Conservation (phyloP, 2,888 invertebrate genomes). For the Cloeon dipterum region DNA sequence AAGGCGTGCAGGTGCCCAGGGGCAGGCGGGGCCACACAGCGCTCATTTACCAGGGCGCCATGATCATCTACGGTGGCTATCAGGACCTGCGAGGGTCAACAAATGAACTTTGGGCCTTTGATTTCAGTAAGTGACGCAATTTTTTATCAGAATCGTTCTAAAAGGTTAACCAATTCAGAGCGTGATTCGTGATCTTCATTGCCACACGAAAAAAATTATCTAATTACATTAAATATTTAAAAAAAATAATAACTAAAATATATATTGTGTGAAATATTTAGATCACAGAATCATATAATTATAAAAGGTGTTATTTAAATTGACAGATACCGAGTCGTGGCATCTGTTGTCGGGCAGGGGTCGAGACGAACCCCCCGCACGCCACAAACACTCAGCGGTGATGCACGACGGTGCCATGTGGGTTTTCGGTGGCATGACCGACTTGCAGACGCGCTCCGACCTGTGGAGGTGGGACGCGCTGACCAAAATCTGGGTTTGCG, state of each 20-base stretch:
- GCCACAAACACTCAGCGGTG: slow-evolving; percentile 69
- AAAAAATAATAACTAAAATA: background rate
- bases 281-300: no score
- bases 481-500: slow-evolving; percentile 36
- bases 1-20: slow-evolving; percentile 34
- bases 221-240: slow-evolving; percentile 2
- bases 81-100: slow-evolving; percentile 64
- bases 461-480: slow-evolving; percentile 59
- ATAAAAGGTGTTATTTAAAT: slow-evolving; percentile 7
- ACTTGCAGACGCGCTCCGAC: slow-evolving; percentile 51
- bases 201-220: no score
- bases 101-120: slow-evolving; percentile 68
- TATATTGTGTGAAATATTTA: background rate
- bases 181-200: no score
- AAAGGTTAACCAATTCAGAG: no score
- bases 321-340: slow-evolving; percentile 63
- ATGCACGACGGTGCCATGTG: slow-evolving; percentile 57
- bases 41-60: slow-evolving; percentile 47
- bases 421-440: slow-evolving; percentile 74
- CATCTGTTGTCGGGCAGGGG: slow-evolving; percentile 26
- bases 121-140: slow-evolving; percentile 39
- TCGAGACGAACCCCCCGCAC: slow-evolving; percentile 30
- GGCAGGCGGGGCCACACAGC: slow-evolving; percentile 67
- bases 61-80: slow-evolving; percentile 74
- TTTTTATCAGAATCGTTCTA: no score